Evolutionary conservation across 2,113 vertebrate species (phyloP), one percentile per base, ranked within the genome.

Genomic region (Cephalophus harveyi): DNA sequence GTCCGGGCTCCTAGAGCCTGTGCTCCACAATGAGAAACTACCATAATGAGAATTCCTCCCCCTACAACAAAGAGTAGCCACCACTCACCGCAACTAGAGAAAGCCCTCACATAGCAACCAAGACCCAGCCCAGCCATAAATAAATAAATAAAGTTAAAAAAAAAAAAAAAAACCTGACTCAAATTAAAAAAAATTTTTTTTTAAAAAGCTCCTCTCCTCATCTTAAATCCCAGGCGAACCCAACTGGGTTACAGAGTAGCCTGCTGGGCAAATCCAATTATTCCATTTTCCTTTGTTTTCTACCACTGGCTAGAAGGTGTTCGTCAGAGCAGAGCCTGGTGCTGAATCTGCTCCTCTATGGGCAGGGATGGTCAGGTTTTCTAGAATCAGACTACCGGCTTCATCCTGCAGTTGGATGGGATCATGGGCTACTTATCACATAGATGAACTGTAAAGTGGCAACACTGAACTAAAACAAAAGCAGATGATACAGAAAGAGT

Each of bases 391-490:
- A 89, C 96, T 82, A 95, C 5, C 7, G n/a, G 36, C 60, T 97
- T 91, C 25, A 90, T 59, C 33, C 78, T 82, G 78, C 21, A 85
- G 40, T 40, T 74, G 57, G 48, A 86, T 16, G 21, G 21, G 83
- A 88, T 86, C 33, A 25, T 19, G 14, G 3, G 59, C 27, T 91
- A 48, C 52, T 96, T 60, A 95, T 33, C 52, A 87, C 27, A 14
- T 86, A 89, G 64, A 55, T 64, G 55, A 87, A 86, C 21, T 79
- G 12, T 81, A 27, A 67, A 46, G 36, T 5, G 30, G 62, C 79
- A 96, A 4, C 92, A 54, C 21, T 76, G 83, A 79, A 54, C 33
- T 55, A 64, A 97, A 94, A 94, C 60, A 91, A 57, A 91, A 94
- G n/a, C 84, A 78, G 7, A 36, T 91, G 59, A 83, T n/a, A 87